phyloP scores from a whole-genome alignment of 2,888 invertebrate genomes.

The Eupithecia insigniata region DNA sequence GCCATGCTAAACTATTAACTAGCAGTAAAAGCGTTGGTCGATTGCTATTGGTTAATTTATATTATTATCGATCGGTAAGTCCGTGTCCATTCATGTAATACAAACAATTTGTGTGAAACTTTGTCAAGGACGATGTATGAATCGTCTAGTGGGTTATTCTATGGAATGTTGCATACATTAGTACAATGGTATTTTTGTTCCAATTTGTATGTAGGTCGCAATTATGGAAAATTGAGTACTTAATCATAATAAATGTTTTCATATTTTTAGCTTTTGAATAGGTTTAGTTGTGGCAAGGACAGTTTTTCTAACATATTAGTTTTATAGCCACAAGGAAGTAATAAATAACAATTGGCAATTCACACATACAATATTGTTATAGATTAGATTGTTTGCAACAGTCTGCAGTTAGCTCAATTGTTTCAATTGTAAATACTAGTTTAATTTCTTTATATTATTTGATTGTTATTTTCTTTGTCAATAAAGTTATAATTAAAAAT shows the following conservation, averaged over 20 bases:
- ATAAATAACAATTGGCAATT: not conserved
- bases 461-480: no score
- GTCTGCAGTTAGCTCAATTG: no score
- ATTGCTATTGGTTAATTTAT: slow-evolving; percentile 26
- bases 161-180: slow-evolving; percentile 35
- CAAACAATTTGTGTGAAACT: slow-evolving; percentile 32
- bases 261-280: not conserved
- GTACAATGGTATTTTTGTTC: slow-evolving; percentile 20
- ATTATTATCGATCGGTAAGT: slow-evolving; percentile 39
- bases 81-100: slow-evolving; percentile 35
- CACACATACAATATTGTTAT: no score
- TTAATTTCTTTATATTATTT: no score
- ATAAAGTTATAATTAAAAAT: no score
- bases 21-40: slow-evolving; percentile 17
- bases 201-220: slow-evolving; percentile 20
- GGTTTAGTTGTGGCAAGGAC: slow-evolving; percentile 1
- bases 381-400: no score
- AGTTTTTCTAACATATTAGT: not conserved
- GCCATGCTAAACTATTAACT: not conserved
- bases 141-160: not conserved
- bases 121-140: slow-evolving; percentile 38
- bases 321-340: not conserved
- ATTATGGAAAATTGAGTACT: slow-evolving; percentile 12
- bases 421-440: no score
- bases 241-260: slow-evolving; percentile 11